Conservation (phyloP, 2,113 vertebrate genomes). For the Ardeotis arabs region DNA sequence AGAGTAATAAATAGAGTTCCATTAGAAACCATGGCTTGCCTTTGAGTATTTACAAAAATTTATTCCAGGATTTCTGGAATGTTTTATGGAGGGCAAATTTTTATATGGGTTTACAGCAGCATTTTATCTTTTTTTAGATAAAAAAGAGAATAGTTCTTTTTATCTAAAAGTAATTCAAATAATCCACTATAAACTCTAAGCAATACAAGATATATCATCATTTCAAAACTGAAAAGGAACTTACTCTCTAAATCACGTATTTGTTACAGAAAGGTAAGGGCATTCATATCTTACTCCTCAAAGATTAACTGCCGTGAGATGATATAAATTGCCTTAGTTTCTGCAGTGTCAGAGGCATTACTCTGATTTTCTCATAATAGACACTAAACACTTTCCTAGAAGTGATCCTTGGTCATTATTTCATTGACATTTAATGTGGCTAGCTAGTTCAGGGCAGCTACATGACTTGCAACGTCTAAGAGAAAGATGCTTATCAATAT, state of each 20-base stretch:
- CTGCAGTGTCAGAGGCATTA: not conserved
- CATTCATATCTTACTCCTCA: not conserved
- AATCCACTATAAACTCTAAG: not conserved
- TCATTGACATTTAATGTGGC: not conserved
- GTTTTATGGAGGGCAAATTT: slow-evolving; percentile 12
- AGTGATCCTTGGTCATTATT: not conserved
- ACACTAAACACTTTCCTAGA: not conserved
- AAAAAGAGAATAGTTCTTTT: not conserved
- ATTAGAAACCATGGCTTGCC: slow-evolving; percentile 34
- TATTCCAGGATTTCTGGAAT: not conserved
- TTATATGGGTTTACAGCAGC: not conserved
- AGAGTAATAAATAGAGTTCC: slow-evolving; percentile 47
- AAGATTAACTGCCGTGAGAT: not conserved
- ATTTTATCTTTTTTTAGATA: not conserved
- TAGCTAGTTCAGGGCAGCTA: not conserved
- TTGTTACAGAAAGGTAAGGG: not conserved
- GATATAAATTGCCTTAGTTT: not conserved
- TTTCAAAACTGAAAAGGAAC: slow-evolving; percentile 6
- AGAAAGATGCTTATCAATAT: not conserved
- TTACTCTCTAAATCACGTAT: not conserved
- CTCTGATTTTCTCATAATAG: not conserved
- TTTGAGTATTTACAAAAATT: slow-evolving; percentile 33
- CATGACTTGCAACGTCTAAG: not conserved
- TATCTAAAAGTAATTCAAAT: not conserved
- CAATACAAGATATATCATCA: not conserved